Evolutionary conservation across 2,797 vertebrate species (phyloP).

Genomic region (Potorous gilbertii): DNA sequence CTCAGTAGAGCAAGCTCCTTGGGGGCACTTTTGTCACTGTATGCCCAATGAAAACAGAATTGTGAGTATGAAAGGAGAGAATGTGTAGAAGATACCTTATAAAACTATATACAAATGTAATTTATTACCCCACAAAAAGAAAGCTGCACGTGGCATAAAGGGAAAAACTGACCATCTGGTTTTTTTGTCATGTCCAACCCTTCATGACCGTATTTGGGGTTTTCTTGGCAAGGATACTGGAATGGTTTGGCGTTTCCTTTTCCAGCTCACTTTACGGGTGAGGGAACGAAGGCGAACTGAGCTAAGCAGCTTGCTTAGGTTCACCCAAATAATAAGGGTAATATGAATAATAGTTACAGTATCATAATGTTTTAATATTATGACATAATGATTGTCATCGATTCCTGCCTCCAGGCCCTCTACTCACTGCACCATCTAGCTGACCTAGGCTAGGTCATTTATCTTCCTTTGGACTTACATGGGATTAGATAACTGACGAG

Average conservation of each 20-base stretch:
- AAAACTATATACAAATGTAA: no score
- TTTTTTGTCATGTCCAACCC: background rate
- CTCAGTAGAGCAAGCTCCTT: background rate
- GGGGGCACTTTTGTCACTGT: background rate
- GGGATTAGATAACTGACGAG: background rate
- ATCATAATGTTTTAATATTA: no score
- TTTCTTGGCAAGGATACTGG: background rate
- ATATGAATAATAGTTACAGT: no score
- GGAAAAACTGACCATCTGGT: conserved; percentile 3
- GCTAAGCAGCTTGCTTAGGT: background rate
- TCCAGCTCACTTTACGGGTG: background rate
- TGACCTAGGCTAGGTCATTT: background rate
- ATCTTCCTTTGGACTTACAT: background rate
- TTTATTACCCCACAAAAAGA: background rate
- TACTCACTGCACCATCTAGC: background rate
- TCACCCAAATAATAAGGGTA: background rate
- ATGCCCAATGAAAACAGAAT: background rate
- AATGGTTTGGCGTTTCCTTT: background rate
- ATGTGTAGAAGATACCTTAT: background rate
- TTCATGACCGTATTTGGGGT: background rate
- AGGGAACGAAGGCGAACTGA: background rate
- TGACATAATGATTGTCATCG: no score
- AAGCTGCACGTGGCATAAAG: background rate
- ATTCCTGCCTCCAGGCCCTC: background rate
- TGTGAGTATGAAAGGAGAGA: background rate